Evolutionary conservation across 1,140 invertebrate species (phyloP), one percentile per base, ranked within the genome.

Genomic region (Drosophila nigrodunni): DNA sequence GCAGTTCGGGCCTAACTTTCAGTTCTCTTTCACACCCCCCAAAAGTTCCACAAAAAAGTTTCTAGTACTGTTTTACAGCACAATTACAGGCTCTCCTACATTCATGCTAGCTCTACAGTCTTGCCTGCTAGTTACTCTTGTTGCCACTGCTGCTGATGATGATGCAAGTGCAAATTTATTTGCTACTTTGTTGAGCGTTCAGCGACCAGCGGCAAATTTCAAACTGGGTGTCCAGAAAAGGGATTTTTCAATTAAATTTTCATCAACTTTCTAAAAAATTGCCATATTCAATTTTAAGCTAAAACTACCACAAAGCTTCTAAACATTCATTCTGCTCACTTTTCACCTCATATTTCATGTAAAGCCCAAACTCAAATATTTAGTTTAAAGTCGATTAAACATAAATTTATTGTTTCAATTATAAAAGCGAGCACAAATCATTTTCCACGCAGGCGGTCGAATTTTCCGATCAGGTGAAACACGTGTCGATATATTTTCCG

Each of bases 91-190:
- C 0, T 30, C 25, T 30, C 50, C 58, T 64, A 37, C 52, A 21
- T 35, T 52, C 39, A 11, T 37, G 21, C 2, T 10, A 11, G 11
- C 11, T 60, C 37, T 9, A 21, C 18, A 21, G 47, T 46, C 59
- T 44, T 25, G 41, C 47, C 46, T 73, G 49, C 18, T 68, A 39
- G 43, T 13, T 39, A 61, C 39, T 59, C 34, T n/a, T 58, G 64
- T 25, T 30, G 44, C 10, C 37, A 47, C 11, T 67, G 43, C 58
- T 43, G 30, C 54, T 60, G 58, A 30, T 78, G 82, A 83, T 87
- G 83, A 88, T 87, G 83, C 83, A 87, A 87, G 83, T 87, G 83
- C 83, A 89, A 88, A 87, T 87, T 88, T 83, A 88, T 88, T 88
- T 88, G 83, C 82, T 83, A 87, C 83, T 87, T 87, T 80, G 80